Percentiles rank a stretch among this genome's conserved stretches.
These are phyloP conservation scores for Halyomorpha halys DNA, from an alignment of 1,140 invertebrate genomes.

Conservation along the genomic window DNA sequence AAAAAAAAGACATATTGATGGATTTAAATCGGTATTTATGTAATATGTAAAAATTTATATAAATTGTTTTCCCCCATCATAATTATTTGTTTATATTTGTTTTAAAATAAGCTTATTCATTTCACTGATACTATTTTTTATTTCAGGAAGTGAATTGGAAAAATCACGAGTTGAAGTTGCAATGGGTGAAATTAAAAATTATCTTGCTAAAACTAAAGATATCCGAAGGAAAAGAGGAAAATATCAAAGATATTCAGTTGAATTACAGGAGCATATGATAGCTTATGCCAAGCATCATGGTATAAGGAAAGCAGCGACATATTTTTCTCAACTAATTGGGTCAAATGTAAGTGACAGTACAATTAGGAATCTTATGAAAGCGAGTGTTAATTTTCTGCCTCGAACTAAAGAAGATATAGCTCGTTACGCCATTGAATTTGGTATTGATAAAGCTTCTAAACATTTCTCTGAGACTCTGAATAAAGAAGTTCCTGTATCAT, in stretches of 20 bases:
- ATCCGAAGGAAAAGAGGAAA: constrained; percentile 35
- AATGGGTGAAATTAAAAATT: constrained; percentile 34
- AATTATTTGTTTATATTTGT: no score
- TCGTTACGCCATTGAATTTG: constrained; percentile 33
- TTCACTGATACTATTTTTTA: no score
- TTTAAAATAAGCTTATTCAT: no score
- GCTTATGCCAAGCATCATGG: constrained; percentile 34
- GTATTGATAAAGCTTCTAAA: constrained; percentile 33
- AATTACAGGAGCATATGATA: constrained; percentile 36
- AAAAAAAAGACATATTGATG: no score
- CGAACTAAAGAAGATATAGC: constrained; percentile 36
- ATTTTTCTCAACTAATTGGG: constrained; percentile 34
- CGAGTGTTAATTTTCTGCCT: constrained; percentile 33
- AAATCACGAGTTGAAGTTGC: constrained; percentile 26
- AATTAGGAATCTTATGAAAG: constrained; percentile 36
- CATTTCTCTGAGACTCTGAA: constrained; percentile 34
- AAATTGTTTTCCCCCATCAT: no score
- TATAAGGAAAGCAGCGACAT: constrained; percentile 32
- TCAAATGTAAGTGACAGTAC: constrained; percentile 35
- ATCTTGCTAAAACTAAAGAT: constrained; percentile 35
- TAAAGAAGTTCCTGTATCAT: constrained; percentile 31
- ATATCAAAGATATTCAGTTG: constrained; percentile 36
- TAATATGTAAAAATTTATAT: no score
- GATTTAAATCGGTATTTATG: no score
- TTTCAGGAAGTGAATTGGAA: no score